These are phyloP conservation scores for Mus spretus DNA, from an alignment of 2,797 vertebrate species.

Conservation along the genomic window DNA sequence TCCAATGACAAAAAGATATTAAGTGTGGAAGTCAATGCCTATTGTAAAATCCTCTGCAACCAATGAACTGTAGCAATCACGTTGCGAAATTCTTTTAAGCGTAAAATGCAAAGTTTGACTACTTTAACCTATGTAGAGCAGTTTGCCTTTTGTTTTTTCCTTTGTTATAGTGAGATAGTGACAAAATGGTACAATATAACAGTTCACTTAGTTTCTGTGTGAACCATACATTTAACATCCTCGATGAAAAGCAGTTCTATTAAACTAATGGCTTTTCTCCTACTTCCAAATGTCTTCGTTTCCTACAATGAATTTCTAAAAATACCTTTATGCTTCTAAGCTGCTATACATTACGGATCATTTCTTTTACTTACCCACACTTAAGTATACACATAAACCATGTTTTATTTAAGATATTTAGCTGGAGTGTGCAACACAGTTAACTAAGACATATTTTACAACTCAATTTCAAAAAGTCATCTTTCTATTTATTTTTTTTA, in stretches of 20 bases:
- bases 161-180: conserved; percentile 72
- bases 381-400: conserved; percentile 77
- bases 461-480: conserved; percentile 77
- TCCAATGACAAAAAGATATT: conserved; percentile 76
- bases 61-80: conserved; percentile 82
- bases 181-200: conserved; percentile 66
- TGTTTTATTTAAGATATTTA: conserved; percentile 73
- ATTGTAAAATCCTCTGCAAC: conserved; percentile 73
- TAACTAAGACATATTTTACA: conserved; percentile 80
- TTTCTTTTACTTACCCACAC: conserved; percentile 70
- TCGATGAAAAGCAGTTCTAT: conserved; percentile 80
- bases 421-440: conserved; percentile 75
- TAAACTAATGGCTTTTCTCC: conserved; percentile 76
- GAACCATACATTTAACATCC: conserved; percentile 80
- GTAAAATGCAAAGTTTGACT: conserved; percentile 80
- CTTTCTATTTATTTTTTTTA: conserved; percentile 74
- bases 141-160: conserved; percentile 27
- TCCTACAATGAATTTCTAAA: conserved; percentile 79
- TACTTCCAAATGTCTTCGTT: conserved; percentile 76
- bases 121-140: conserved; percentile 62
- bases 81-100: conserved; percentile 81
- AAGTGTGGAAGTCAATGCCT: conserved; percentile 25
- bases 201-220: conserved; percentile 78
- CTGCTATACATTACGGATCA: conserved; percentile 73
- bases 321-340: conserved; percentile 64